Evolutionary conservation across 2,888 invertebrate genomes (phyloP).

Genomic region (Ferrisia virgata): DNA sequence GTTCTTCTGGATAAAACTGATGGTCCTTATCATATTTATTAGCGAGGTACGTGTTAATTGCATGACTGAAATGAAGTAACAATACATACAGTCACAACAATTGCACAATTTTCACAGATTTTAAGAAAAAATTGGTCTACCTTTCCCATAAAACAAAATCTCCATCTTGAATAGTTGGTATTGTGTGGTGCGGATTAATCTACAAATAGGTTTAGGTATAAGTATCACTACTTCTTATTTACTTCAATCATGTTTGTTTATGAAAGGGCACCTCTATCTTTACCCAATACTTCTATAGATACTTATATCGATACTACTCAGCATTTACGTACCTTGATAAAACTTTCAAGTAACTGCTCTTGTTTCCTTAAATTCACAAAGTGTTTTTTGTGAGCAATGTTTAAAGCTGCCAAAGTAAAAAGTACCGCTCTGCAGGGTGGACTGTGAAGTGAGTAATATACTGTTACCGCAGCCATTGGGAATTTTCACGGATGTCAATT

Average conservation of each 20-base stretch:
- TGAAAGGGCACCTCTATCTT: too few species aligned
- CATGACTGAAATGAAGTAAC: slow-evolving; percentile 23
- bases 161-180: slow-evolving; percentile 2
- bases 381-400: slow-evolving; percentile 14
- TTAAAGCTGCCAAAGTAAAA: not conserved
- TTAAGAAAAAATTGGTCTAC: not conserved
- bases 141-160: slow-evolving; percentile 8
- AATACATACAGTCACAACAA: not conserved
- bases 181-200: slow-evolving; percentile 9
- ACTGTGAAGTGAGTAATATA: not conserved
- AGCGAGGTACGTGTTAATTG: slow-evolving; percentile 37
- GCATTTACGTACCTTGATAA: not conserved
- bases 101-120: too few species aligned
- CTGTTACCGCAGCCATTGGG: not conserved
- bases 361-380: not conserved
- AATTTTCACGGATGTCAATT: not conserved
- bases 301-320: too few species aligned
- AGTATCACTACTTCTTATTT: too few species aligned
- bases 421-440: slow-evolving; percentile 9
- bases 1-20: slow-evolving; percentile 35
- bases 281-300: too few species aligned
- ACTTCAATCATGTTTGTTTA: too few species aligned
- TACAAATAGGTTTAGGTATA: not conserved
- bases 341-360: not conserved
- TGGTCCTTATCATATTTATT: slow-evolving; percentile 37